Evolutionary conservation across 2,888 invertebrate species (phyloP).

Genomic region (Euplexia lucipara): DNA sequence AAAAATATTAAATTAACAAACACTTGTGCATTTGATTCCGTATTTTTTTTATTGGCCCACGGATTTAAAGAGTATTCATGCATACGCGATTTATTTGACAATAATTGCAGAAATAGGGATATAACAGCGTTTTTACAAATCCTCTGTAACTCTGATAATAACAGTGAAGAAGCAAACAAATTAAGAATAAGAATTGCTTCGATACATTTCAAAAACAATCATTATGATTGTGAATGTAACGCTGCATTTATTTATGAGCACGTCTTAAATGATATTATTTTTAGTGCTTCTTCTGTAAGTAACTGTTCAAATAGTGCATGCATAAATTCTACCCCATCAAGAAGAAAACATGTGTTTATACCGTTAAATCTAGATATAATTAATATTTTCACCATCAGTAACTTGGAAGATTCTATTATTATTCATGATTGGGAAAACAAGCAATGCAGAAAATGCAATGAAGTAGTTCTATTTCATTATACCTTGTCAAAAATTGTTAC

Average conservation of each 20-base stretch:
- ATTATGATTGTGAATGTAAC: conserved; percentile 47
- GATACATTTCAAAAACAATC: conserved; percentile 44
- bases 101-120: conserved; percentile 47
- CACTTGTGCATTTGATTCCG: conserved; percentile 48
- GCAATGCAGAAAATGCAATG: conserved; percentile 50
- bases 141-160: conserved; percentile 45
- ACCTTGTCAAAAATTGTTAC: conserved; percentile 50
- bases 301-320: conserved; percentile 47
- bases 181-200: conserved; percentile 51
- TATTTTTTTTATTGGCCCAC: conserved; percentile 47
- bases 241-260: conserved; percentile 50
- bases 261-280: conserved; percentile 48
- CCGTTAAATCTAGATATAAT: conserved; percentile 50
- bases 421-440: conserved; percentile 49
- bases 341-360: conserved; percentile 44
- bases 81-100: conserved; percentile 49
- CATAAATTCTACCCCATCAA: conserved; percentile 47
- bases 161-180: conserved; percentile 47
- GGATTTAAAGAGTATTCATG: conserved; percentile 48
- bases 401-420: conserved; percentile 48
- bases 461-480: conserved; percentile 48
- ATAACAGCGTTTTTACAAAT: conserved; percentile 53
- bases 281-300: conserved; percentile 47
- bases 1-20: conserved; percentile 46
- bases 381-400: conserved; percentile 45